These are phyloP conservation scores for Lithobates pipiens DNA, from an alignment of 2,797 vertebrate genomes.

Conservation along the genomic window DNA sequence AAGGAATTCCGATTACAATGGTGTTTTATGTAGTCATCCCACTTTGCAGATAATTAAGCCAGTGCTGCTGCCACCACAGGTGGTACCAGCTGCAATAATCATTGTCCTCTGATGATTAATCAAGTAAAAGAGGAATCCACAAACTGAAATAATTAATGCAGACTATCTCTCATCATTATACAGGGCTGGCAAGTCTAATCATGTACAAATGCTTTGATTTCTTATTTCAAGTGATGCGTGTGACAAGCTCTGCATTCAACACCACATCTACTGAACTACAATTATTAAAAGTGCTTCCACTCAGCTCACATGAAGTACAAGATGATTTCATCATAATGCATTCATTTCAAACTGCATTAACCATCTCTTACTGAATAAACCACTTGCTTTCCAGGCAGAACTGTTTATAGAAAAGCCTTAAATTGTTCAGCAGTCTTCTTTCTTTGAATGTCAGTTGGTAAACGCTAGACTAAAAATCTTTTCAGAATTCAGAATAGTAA, in stretches of 20 bases:
- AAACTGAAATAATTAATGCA: slow-evolving; percentile 52
- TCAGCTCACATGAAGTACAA: slow-evolving; percentile 23
- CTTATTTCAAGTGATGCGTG: slow-evolving; percentile 40
- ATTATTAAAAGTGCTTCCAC: slow-evolving; percentile 42
- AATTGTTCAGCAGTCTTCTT: not conserved
- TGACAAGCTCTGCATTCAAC: slow-evolving; percentile 8
- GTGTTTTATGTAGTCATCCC: slow-evolving; percentile 4
- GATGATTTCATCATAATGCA: slow-evolving; percentile 49
- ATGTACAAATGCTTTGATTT: slow-evolving; percentile 50
- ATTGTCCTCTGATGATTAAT: slow-evolving; percentile 45
- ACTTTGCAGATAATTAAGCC: slow-evolving; percentile 31
- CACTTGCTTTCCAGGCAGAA: slow-evolving; percentile 3
- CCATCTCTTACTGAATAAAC: slow-evolving; percentile 25
- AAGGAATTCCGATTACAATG: slow-evolving; percentile 33
- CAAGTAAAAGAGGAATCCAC: slow-evolving; percentile 36
- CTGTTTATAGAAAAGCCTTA: not conserved
- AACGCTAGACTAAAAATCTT: too few species aligned
- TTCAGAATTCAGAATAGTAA: too few species aligned
- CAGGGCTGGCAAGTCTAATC: slow-evolving; percentile 48
- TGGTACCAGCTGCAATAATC: slow-evolving; percentile 40
- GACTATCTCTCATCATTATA: slow-evolving; percentile 47
- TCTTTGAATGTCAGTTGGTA: too few species aligned
- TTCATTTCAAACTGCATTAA: slow-evolving; percentile 35
- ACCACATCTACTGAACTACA: slow-evolving; percentile 34
- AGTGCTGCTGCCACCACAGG: slow-evolving; percentile 43